Percentiles rank a stretch among this genome's conserved stretches.
Evolutionary conservation across 2,113 vertebrate species (phyloP).

Genomic region (Varanus salvator): DNA sequence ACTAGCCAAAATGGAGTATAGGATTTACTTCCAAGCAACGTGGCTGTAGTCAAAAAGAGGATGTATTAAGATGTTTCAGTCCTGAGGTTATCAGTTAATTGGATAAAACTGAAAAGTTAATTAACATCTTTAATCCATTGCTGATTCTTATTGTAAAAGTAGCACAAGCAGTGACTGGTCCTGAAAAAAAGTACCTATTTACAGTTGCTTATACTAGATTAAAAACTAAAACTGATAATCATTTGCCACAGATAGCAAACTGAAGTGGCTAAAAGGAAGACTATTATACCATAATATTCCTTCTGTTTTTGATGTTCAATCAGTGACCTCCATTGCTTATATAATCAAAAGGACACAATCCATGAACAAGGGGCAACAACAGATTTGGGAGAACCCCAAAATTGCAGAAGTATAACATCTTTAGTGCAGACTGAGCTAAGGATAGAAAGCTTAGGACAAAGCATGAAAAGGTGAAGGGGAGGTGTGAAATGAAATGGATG

Average conservation of each 20-base stretch:
- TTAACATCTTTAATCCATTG: not conserved
- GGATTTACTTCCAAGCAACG: not conserved
- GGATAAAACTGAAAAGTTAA: not conserved
- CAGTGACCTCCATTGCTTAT: no score
- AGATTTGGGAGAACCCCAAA: no score
- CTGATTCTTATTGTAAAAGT: not conserved
- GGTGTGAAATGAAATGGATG: no score
- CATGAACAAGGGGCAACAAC: no score
- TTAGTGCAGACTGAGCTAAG: no score
- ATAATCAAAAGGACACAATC: no score
- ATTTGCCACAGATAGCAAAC: not conserved
- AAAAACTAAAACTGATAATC: not conserved
- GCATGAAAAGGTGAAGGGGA: no score
- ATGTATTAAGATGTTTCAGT: not conserved
- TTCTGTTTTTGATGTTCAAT: not conserved
- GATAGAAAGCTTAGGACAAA: no score
- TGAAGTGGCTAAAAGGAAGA: not conserved
- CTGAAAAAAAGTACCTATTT: not conserved
- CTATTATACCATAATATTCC: not conserved
- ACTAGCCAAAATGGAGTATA: not conserved
- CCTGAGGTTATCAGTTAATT: not conserved
- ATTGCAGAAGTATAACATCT: no score
- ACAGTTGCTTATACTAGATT: not conserved
- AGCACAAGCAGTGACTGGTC: not conserved
- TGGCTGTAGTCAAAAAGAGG: not conserved